Conservation (phyloP, 2,113 vertebrate genomes). For the Rhadina sibilatrix region DNA sequence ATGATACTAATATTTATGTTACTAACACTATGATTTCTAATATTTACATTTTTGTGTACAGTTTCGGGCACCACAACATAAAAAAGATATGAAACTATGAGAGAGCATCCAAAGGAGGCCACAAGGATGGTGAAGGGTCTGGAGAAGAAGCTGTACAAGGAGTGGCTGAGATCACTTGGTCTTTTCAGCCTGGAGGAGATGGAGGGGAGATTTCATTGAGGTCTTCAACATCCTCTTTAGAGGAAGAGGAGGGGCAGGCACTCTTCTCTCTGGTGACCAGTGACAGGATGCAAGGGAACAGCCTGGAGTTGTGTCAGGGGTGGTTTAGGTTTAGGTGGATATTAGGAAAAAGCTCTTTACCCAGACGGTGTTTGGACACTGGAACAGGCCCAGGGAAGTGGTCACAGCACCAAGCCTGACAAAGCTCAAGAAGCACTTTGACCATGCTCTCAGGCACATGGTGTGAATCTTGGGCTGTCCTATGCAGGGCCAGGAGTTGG, state of each 20-base stretch:
- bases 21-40: not conserved
- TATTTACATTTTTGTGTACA: not conserved
- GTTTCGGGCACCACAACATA: not conserved
- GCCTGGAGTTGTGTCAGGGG: not conserved
- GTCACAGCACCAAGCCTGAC: not conserved
- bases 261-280: not conserved
- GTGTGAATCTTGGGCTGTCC: not conserved
- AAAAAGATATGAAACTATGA: not conserved
- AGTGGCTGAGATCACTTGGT: not conserved
- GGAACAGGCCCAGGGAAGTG: not conserved
- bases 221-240: not conserved
- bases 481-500: not conserved
- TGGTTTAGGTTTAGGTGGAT: not conserved
- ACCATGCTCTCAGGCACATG: too few species aligned
- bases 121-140: not conserved
- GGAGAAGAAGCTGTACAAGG: not conserved
- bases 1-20: not conserved
- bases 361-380: not conserved
- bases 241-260: not conserved
- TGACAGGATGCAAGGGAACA: not conserved
- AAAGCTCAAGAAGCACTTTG: not conserved
- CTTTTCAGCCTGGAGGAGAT: not conserved
- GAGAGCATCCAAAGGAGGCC: not conserved
- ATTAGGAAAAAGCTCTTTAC: not conserved
- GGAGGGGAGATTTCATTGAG: not conserved